Conservation (phyloP, 2,888 invertebrate genomes). For the Ditula angustiorana region DNA sequence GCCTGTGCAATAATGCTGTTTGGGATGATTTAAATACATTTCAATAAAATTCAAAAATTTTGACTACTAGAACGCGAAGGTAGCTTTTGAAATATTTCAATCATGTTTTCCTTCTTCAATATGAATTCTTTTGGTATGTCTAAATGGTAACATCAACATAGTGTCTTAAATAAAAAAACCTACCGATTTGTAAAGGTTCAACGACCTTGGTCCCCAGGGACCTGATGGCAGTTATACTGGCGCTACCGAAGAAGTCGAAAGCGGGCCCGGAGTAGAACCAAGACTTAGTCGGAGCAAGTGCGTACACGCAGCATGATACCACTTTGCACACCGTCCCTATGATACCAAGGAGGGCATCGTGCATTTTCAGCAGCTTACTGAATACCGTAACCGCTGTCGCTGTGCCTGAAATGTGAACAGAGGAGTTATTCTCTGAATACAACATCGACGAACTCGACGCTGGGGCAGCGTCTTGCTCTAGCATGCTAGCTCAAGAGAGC, state of each 20-base stretch:
- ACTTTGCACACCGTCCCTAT: slow-evolving; percentile 80
- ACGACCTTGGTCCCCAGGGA: slow-evolving; percentile 85
- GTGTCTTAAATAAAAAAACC: slow-evolving; percentile 40
- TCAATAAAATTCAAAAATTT: too few relatives aligned
- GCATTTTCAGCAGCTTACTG: slow-evolving; percentile 74
- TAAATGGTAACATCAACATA: too few relatives aligned
- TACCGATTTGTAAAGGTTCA: slow-evolving; percentile 79
- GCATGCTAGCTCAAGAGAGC: too few relatives aligned
- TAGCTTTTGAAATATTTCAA: too few relatives aligned
- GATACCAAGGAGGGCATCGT: slow-evolving; percentile 76
- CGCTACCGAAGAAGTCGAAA: slow-evolving; percentile 82
- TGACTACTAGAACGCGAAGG: too few relatives aligned
- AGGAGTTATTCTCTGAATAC: too few relatives aligned
- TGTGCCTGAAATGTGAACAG: slow-evolving; percentile 62
- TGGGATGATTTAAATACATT: too few relatives aligned
- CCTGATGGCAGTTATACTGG: slow-evolving; percentile 82
- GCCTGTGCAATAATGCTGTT: too few relatives aligned
- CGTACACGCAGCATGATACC: slow-evolving; percentile 70
- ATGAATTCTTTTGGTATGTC: too few relatives aligned
- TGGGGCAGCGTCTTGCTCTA: too few relatives aligned
- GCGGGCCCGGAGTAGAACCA: slow-evolving; percentile 78
- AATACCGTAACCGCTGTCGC: slow-evolving; percentile 75
- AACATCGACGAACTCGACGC: too few relatives aligned
- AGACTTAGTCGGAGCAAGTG: slow-evolving; percentile 67
- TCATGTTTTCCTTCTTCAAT: too few relatives aligned